Base-by-base conservation (phyloP, 1,140 invertebrate genomes). In the Lerema accius region DNA sequence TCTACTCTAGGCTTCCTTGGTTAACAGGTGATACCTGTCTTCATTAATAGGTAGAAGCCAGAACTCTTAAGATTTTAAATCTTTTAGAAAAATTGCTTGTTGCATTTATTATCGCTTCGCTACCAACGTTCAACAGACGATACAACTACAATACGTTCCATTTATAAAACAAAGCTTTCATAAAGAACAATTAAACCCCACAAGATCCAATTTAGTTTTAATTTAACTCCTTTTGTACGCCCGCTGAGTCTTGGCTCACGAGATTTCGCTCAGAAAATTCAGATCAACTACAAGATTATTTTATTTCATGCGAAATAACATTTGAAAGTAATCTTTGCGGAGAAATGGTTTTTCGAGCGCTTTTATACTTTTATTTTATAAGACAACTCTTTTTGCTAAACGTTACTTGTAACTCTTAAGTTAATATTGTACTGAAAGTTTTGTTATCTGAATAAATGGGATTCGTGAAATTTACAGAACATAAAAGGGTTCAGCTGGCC, bases 211-310 rank as follows among this genome's bases (percentile, higher is more conserved):
- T 66, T 63, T 62, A 62, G 51, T 61, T 55, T 66, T 64, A 67
- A 71, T 64, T 72, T 23, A 61, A 65, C 65, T 45, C 59, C 69
- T 62, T 72, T 71, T 71, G 69, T 72, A 53, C 11, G 45, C 17
- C 59, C 48, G 50, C 42, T 11, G 43, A 42, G 35, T 50, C 15
- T 61, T 28, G 43, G 49, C 42, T 13, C 46, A 23, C 32, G 43
- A 61, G 45, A 64, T 40, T 62, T 58, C 28, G 55, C 48, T 28
- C 53, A 39, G 40, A 50, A 16, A 67, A 58, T 59, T 59, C 53
- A 49, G 58, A 53, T 62, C 56, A 48, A 35, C 56, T 42, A 59
- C 28, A 37, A 51, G 43, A 62, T 66, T 62, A 60, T 59, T 65
- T 60, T 60, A 60, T 65, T 51, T 28, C 16, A 39, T 46, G 7